Evolutionary conservation across 2,888 invertebrate species (phyloP), one percentile per base, ranked within the genome.

Genomic region (Sussaba pulchella): DNA sequence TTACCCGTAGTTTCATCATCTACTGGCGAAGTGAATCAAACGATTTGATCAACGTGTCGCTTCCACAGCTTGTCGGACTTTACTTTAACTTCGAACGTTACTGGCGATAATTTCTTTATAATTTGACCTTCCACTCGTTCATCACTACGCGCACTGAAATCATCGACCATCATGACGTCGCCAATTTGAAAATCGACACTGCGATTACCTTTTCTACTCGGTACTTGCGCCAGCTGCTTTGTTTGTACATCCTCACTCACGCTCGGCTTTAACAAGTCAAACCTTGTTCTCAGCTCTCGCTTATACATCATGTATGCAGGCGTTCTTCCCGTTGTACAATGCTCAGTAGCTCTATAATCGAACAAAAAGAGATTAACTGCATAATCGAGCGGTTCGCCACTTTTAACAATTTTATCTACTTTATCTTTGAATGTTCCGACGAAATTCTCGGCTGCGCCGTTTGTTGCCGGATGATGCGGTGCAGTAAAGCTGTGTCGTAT

Each of bases 391-490:
- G 24, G 17, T 24, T 59, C n/a, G 10, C 70, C 61, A 10, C 36
- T 17, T 59, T 47, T 47, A 0, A 80, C 9, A 12, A 76, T 66
- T 76, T 78, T 77, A 6, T 31, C 31, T 31, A 31, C 31, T 31
- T 31, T 75, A 6, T 67, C 78, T 67, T 84, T 84, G 26, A 85
- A 86, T 0, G 81, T 78, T 36, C 59, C 78, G 2, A 85, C 84
- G 0, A 71, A 36, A 24, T 85, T 86, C 31, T 31, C 31, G 31
- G 31, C 31, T 31, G 31, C 31, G 31, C 31, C 31, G 31, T 31
- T 31, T 6, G 31, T 31, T 52, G 83, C 86, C 82, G 83, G 83
- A 52, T 85, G 82, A 57, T 74, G 78, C 8, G 82, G 85, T 43
- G 84, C 76, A 9, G 83, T 39, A 0, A 17, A 43, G 2, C 61